Conservation (phyloP, 2,113 vertebrate species). For the Pleuronectes platessa region DNA sequence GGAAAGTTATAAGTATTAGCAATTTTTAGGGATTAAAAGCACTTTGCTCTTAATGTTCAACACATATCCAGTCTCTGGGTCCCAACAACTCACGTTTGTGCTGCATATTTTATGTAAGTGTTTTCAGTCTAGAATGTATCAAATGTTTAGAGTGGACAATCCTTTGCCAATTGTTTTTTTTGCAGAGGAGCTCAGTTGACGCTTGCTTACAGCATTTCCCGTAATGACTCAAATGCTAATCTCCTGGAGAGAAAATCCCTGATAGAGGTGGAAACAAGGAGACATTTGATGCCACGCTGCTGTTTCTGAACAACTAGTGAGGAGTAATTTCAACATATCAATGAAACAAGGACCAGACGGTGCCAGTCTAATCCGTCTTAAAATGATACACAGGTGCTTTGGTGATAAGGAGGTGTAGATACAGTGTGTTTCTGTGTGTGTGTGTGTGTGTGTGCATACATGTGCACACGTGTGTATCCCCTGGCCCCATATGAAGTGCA, state of each 20-base stretch:
- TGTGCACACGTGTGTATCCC: conserved; percentile 18
- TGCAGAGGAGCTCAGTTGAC: conserved; percentile 50
- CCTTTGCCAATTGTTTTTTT: conserved; percentile 1
- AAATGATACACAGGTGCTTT: conserved; percentile 74
- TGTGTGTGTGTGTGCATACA: conserved; percentile 12
- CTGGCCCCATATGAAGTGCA: conserved; percentile 48
- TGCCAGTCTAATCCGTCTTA: conserved; percentile 61
- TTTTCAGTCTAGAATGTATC: neutral
- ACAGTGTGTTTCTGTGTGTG: neutral
- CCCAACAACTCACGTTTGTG: neutral
- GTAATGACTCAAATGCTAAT: conserved; percentile 70
- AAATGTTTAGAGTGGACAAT: too few species aligned
- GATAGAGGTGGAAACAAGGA: conserved; percentile 59
- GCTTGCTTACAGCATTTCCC: conserved; percentile 61
- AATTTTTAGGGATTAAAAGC: too few species aligned
- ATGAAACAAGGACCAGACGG: conserved; percentile 51
- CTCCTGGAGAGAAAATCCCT: conserved; percentile 53
- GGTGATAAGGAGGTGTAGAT: conserved; percentile 59
- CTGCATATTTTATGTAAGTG: neutral
- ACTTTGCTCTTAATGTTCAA: too few species aligned
- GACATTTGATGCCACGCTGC: conserved; percentile 36
- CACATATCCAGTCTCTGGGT: neutral
- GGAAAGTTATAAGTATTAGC: neutral
- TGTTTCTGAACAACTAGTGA: conserved; percentile 53
- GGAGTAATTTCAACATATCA: conserved; percentile 66